Percentiles rank a stretch among this genome's conserved stretches.
These are phyloP conservation scores for Nematolebias whitei DNA, from an alignment of 2,113 vertebrate genomes.

Conservation along the genomic window DNA sequence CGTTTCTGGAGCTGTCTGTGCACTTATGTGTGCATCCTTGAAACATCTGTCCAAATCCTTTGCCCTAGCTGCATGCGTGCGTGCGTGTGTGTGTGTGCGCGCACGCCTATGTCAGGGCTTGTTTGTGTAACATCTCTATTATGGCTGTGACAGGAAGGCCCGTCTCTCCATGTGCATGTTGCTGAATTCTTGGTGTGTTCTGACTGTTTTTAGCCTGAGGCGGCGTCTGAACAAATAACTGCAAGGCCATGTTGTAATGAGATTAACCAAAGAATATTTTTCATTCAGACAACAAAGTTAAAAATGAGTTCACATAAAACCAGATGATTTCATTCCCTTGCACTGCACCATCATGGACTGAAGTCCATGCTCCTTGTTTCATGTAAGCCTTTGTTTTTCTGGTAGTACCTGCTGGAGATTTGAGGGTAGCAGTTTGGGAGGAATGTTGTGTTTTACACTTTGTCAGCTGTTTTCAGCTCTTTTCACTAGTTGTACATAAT, in stretches of 20 bases:
- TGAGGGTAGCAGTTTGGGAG: conserved; percentile 11
- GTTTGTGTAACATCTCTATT: conserved; percentile 10
- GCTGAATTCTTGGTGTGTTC: conserved; percentile 34
- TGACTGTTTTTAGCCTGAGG: conserved; percentile 47
- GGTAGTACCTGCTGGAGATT: conserved; percentile 12
- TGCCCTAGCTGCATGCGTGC: too few species aligned
- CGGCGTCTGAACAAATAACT: conserved; percentile 40
- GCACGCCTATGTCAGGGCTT: conserved; percentile 13
- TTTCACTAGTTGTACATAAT: conserved; percentile 23
- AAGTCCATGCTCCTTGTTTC: conserved; percentile 42
- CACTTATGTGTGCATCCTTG: conserved; percentile 14
- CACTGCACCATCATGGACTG: conserved; percentile 6
- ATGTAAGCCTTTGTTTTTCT: conserved; percentile 20
- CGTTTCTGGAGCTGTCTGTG: conserved; percentile 27
- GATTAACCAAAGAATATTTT: conserved; percentile 50
- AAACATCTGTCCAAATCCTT: too few species aligned
- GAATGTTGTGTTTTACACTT: conserved; percentile 12
- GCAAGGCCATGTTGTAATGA: conserved; percentile 57
- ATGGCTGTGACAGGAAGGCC: conserved; percentile 21
- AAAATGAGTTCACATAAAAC: conserved; percentile 47
- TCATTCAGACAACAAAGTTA: conserved; percentile 58
- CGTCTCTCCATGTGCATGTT: conserved; percentile 1
- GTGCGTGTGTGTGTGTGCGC: conserved; percentile 4
- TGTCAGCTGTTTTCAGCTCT: conserved; percentile 18
- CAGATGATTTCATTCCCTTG: conserved; percentile 21